These are phyloP conservation scores for Micropoecilia bifurca DNA, from an alignment of 2,797 vertebrate genomes.

Conservation along the genomic window DNA sequence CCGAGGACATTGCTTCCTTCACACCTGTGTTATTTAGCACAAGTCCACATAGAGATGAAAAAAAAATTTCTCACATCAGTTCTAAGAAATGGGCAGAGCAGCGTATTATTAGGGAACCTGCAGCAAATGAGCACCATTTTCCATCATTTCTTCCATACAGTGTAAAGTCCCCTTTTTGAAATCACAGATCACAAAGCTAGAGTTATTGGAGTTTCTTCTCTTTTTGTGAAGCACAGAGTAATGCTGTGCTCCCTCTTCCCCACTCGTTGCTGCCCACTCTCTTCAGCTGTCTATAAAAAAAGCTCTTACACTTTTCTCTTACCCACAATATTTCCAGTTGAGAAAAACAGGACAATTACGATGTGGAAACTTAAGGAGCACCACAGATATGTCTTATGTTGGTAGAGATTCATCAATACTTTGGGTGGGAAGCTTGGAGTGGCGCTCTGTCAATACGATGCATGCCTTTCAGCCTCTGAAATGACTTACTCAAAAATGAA, in stretches of 20 bases:
- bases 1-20: not conserved
- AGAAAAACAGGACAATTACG: not conserved
- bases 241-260: not conserved
- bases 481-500: not conserved
- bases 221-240: not conserved
- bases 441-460: not conserved
- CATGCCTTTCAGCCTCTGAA: not conserved
- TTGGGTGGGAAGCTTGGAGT: not conserved
- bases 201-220: not conserved
- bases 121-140: not conserved
- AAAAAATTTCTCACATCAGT: not conserved
- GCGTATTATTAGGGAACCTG: not conserved
- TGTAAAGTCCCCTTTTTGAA: not conserved
- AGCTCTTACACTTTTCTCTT: not conserved
- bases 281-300: not conserved
- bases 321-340: not conserved
- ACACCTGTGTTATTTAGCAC: not conserved
- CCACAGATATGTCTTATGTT: not conserved
- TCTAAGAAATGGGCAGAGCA: not conserved
- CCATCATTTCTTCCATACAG: not conserved
- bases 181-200: not conserved
- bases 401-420: not conserved
- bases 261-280: not conserved
- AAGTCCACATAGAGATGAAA: not conserved
- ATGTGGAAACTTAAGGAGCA: not conserved